Base-by-base conservation (phyloP, 2,113 vertebrate genomes). In the Beaufortia kweichowensis region DNA sequence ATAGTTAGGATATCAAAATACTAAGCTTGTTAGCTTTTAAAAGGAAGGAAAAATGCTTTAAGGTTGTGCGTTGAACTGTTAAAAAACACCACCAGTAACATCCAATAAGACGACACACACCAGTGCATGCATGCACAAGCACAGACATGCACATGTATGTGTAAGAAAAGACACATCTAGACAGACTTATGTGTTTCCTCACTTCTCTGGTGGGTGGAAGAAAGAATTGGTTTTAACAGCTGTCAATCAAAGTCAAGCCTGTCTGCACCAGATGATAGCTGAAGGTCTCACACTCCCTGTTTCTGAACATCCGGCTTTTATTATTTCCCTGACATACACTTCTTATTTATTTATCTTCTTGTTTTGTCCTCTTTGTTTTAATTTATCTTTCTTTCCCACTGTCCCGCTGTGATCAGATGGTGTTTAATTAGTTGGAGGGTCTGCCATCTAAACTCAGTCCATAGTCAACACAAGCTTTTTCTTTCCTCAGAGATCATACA, bases 161-260 rank as follows among this genome's bases (percentile, higher is more conserved):
- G 23, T 35, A 41, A 17, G 56, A 61, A 59, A 73, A 71, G 26
- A 5, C 19, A 12, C 15, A 6, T 71, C 55, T 62, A 29, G 48
- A 61, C 35, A 73, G 57, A 14, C 55, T 59, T 59, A 3, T 43
- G 9, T 17, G 14, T 71, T 46, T 70, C 62, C 26, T 31, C 65
- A 19, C 26, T 65, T 68, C 61, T 48, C 33, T 75, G n/a, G n/a
- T n/a, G 64, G 59, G 71, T 75, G 67, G 66, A 56, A 74, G 65
- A 71, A 79, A 76, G 46, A 64, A 67, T 28, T 62, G 41, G 17
- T 53, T 70, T 70, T 60, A 75, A 77, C 81, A 85, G 81, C 41
- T 77, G 43, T 63, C 75, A 35, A 14, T 81, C 75, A 81, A 21
- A 64, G 26, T 75, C 73, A 75, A 41, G n/a, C 28, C 67, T 63